Base-by-base conservation (phyloP, 2,113 vertebrate genomes). In the Gnathonemus echidnorhynchus region DNA sequence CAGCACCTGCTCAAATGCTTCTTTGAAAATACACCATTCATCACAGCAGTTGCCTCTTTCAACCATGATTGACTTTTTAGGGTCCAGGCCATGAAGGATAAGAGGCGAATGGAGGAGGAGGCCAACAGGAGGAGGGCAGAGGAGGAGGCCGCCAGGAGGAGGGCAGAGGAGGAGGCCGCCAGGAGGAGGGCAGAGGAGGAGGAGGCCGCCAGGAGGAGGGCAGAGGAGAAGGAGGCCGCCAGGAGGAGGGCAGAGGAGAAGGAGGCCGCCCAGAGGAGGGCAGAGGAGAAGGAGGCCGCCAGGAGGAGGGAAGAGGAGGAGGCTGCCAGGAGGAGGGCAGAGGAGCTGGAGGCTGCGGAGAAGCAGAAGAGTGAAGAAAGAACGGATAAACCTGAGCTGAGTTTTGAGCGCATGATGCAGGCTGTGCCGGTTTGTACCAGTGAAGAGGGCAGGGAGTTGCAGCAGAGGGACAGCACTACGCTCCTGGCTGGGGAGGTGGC, bases 61-160 rank as follows among this genome's bases (percentile, higher is more conserved):
- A 70, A 50, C 5, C 39, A 0, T 24, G 58, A 58, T 87, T 91
- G 7, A 91, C 1, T 46, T 24, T 77, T 91, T 91, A 96, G 96
- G 91, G 95, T 94, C 90, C 92, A 92, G 1, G 94, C 93, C 4
- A 92, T 96, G 84, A 94, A 95, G 84, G 95, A 95, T n/a, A 95
- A 91, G 92, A 93, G 3, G 27, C 93, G 21, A 86, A 92, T 90
- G 86, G 93, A 96, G 39, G 94, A 91, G 90, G 91, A 91, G 15
- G 39, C 35, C 19, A 0, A n/a, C 11, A 42, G 42, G 62, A 27
- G 46, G 45, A 45, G 21, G 42, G 13, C 42, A 1, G 45, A 24
- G 88, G 42, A 74, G 11, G 89, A 85, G 80, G 80, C 27, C 5
- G 83, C 45, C 95, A 70, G 70, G 66, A 46, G 62, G 62, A 74